These are phyloP conservation scores for Chaetogeoica ovagalla DNA, from an alignment of 2,888 invertebrate genomes.

Conservation along the genomic window DNA sequence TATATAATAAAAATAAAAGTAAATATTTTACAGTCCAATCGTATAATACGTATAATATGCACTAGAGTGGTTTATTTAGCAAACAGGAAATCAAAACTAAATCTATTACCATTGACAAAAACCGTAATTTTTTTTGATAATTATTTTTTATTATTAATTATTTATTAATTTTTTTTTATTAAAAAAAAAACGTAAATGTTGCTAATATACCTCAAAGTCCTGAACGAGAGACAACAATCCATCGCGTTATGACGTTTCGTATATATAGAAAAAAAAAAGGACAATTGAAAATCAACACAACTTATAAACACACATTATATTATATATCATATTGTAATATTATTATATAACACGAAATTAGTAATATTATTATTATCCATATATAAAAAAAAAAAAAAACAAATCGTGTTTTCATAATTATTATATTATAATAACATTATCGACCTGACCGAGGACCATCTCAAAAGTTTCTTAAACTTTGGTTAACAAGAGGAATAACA, in stretches of 20 bases:
- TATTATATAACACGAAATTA: conserved; percentile 26
- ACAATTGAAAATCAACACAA: conserved; percentile 47
- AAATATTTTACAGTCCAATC: conserved; percentile 48
- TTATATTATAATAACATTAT: conserved; percentile 14
- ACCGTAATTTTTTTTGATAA: conserved; percentile 14
- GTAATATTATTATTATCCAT: neutral
- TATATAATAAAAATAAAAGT: conserved; percentile 31
- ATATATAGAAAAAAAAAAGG: conserved; percentile 45
- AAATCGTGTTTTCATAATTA: conserved; percentile 15
- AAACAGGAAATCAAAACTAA: conserved; percentile 48
- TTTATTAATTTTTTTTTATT: conserved; percentile 17
- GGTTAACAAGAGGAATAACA: conserved; percentile 46
- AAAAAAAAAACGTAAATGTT: conserved; percentile 30
- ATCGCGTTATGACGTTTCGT: conserved; percentile 50
- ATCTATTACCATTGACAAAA: neutral
- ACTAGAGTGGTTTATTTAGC: conserved; percentile 51
- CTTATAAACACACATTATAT: conserved; percentile 25
- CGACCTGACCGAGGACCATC: conserved; percentile 62
- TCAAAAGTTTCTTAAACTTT: conserved; percentile 62
- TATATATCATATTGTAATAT: no score
- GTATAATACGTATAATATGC: conserved; percentile 50
- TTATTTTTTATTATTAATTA: no score
- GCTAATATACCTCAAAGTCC: conserved; percentile 50
- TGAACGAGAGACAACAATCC: conserved; percentile 51
- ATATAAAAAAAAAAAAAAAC: no score